Evolutionary conservation across 2,888 invertebrate genomes (phyloP), one percentile per base, ranked within the genome.

Genomic region (Rambutsinella grinnellia): DNA sequence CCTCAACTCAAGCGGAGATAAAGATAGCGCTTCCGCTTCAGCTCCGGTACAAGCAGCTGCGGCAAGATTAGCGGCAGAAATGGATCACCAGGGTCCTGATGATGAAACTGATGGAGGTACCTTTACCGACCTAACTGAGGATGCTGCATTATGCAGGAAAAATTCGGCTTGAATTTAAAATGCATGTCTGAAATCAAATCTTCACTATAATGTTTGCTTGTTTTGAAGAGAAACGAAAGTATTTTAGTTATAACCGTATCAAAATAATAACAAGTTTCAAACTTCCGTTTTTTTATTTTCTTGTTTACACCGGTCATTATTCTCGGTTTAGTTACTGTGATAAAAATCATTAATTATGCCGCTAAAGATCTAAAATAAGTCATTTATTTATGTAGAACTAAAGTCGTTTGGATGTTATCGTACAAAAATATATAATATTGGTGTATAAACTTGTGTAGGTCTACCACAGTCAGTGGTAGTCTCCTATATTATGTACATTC

Each of bases 121-220:
- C 53, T 83, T 83, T 49, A 81, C 81, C 19, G 81, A 83, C 72
- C 66, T 83, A 54, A 78, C 78, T 21, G 83, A 83, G 24, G 79
- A 81, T 51, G 71, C 79, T 15, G 68, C 61, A 24, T 51, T 81
- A 24, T 67, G 72, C 28, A 62, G 69, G 26, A 75, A 67, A 57
- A 51, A 70, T 19, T 28, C 67, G 13, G 67, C 19, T 26, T 67
- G 24, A 56, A 61, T 19, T 17, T 3, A 61, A 24, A 36, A 5
- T 36, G 13, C 36, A n/a, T 36, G 5, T 36, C 13, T 36, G 36
- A 36, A 36, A 5, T 36, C 36, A 36, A 13, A 36, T 36, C 5
- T 36, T 36, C 36, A 36, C 5, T n/a, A n/a, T 13, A 36, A 13
- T 13, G 5, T 36, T 13, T 36, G 36, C 36, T 36, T 36, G 36